Evolutionary conservation across 2,888 invertebrate species (phyloP).

Genomic region (Phortica magna): DNA sequence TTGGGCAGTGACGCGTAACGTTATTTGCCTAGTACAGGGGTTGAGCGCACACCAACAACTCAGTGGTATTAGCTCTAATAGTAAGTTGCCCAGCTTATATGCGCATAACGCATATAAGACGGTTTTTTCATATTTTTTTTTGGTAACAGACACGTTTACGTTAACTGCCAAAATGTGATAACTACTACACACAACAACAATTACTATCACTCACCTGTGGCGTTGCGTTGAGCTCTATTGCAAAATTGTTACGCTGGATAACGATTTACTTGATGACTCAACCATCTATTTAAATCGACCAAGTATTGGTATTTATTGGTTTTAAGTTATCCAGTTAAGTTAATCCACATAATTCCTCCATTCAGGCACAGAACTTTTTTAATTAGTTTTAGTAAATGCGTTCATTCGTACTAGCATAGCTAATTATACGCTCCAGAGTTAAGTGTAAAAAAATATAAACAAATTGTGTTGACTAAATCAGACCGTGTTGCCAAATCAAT

Average conservation of each 20-base stretch:
- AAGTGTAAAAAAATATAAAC: slow-evolving; percentile 57
- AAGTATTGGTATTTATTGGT: slow-evolving; percentile 31
- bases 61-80: not conserved
- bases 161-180: not conserved
- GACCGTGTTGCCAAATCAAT: too few species aligned
- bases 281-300: slow-evolving; percentile 48
- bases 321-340: slow-evolving; percentile 32
- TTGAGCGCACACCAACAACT: not conserved
- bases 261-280: slow-evolving; percentile 59
- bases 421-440: slow-evolving; percentile 22
- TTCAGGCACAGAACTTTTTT: not conserved
- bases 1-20: slow-evolving; percentile 66
- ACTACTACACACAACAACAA: not conserved
- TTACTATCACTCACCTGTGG: slow-evolving; percentile 29
- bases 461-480: slow-evolving; percentile 34
- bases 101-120: not conserved
- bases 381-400: slow-evolving; percentile 38
- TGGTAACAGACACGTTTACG: not conserved
- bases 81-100: not conserved
- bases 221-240: slow-evolving; percentile 38
- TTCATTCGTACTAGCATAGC: slow-evolving; percentile 49
- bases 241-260: slow-evolving; percentile 13
- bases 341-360: not conserved
- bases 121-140: too few species aligned
- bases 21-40: slow-evolving; percentile 39